A percentile compares a stretch with the other conserved stretches of the same genome.
These are phyloP conservation scores for Morone saxatilis DNA, from an alignment of 2,113 vertebrate genomes.

Conservation along the genomic window DNA sequence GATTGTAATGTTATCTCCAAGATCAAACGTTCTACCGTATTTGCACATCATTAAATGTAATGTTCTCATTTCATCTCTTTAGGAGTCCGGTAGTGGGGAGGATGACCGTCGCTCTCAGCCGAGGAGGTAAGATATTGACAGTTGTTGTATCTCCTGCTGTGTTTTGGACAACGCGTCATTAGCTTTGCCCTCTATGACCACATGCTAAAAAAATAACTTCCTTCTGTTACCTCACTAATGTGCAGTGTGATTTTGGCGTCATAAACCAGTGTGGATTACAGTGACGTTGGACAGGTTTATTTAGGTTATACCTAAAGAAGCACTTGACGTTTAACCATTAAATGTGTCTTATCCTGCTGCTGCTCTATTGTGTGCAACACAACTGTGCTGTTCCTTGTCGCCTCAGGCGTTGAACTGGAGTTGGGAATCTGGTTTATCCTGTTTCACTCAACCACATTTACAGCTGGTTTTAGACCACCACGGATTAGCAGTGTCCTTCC, in stretches of 20 bases:
- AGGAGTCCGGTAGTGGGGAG: constrained; percentile 98
- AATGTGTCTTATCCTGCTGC: neutral
- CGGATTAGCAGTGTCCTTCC: constrained; percentile 32
- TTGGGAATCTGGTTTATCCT: constrained; percentile 76
- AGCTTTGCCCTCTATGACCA: neutral
- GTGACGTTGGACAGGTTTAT: neutral
- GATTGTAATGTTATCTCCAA: neutral
- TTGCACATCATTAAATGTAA: neutral
- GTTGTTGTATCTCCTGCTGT: neutral
- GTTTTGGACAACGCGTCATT: neutral
- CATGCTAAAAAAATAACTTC: neutral
- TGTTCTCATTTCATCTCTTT: constrained; percentile 23
- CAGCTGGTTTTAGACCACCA: constrained; percentile 18
- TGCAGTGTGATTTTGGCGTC: neutral
- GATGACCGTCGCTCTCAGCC: constrained; percentile 96
- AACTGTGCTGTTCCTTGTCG: constrained; percentile 36
- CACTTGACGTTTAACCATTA: constrained; percentile 26
- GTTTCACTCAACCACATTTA: constrained; percentile 61
- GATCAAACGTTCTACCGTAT: neutral
- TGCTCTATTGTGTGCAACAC: constrained; percentile 22
- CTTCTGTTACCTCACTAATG: neutral
- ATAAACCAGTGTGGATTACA: constrained; percentile 5
- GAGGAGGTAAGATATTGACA: constrained; percentile 88
- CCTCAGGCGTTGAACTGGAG: constrained; percentile 32
- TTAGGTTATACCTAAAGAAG: constrained; percentile 2